Conservation (phyloP, 1,140 invertebrate genomes). For the Phymastichus coffea region DNA sequence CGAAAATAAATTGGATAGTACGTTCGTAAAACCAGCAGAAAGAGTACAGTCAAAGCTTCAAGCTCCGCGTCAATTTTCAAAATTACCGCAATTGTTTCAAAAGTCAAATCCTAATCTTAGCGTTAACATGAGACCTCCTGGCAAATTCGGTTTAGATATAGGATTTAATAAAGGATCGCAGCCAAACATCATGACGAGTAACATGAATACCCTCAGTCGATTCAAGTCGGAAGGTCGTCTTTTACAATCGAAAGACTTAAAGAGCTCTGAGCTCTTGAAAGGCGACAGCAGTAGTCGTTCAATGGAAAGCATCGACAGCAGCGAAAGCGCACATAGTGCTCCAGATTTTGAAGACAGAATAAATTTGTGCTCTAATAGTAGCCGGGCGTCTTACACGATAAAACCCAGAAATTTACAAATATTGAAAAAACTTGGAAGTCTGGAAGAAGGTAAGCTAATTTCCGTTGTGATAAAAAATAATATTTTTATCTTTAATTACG, state of each 20-base stretch:
- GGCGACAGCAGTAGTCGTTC: constrained; percentile 42
- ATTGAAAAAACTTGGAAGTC: constrained; percentile 40
- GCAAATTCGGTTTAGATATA: constrained; percentile 19
- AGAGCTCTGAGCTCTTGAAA: too few relatives aligned
- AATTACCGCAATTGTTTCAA: constrained; percentile 47
- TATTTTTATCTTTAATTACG: too few relatives aligned
- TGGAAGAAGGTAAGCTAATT: too few relatives aligned
- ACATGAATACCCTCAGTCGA: constrained; percentile 33
- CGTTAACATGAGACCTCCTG: constrained; percentile 32
- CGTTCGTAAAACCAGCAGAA: constrained; percentile 31
- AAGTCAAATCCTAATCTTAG: constrained; percentile 54
- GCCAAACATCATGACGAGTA: constrained; percentile 39
- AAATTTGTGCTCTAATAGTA: constrained; percentile 48
- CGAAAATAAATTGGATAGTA: constrained; percentile 19
- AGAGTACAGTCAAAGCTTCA: constrained; percentile 30
- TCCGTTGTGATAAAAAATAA: too few relatives aligned
- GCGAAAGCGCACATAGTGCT: constrained; percentile 48
- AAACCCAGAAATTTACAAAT: constrained; percentile 41
- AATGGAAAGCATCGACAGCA: constrained; percentile 53
- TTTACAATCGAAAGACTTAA: constrained; percentile 30
- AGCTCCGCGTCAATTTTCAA: constrained; percentile 39
- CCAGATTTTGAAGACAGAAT: constrained; percentile 46
- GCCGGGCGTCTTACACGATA: constrained; percentile 45
- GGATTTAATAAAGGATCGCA: constrained; percentile 44
- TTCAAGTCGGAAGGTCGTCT: constrained; percentile 45